These are phyloP conservation scores for Diaphora mendica DNA, from an alignment of 2,888 invertebrate genomes.

Conservation along the genomic window DNA sequence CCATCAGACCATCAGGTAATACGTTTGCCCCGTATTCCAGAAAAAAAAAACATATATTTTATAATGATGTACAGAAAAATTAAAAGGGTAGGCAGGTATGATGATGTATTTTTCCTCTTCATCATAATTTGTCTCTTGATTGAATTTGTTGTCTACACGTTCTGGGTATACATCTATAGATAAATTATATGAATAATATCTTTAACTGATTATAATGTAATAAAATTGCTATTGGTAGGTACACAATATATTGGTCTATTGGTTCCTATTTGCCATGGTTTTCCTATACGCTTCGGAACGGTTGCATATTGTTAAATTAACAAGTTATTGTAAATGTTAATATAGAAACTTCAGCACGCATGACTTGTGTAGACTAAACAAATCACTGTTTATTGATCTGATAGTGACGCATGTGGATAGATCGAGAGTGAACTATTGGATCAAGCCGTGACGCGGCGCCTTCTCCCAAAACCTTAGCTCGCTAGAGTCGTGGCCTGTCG, in stretches of 20 bases:
- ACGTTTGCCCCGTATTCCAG: no score
- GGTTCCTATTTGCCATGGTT: neutral
- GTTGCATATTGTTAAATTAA: neutral
- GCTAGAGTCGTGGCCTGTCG: constrained; percentile 39
- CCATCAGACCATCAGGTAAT: no score
- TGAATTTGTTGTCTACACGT: neutral
- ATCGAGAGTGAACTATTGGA: constrained; percentile 1
- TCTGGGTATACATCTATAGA: neutral
- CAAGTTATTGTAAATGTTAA: neutral
- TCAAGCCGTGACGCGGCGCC: neutral
- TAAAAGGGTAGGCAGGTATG: neutral
- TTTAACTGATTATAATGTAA: neutral
- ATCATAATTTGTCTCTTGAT: neutral
- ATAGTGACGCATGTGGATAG: neutral
- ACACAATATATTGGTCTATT: neutral
- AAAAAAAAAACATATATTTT: no score
- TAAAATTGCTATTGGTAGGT: neutral
- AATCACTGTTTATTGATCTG: neutral
- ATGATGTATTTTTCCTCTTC: neutral
- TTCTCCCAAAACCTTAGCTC: neutral
- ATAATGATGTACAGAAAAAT: neutral
- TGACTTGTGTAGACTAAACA: constrained; percentile 10
- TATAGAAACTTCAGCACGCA: neutral
- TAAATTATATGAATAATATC: neutral
- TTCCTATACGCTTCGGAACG: neutral